Evolutionary conservation across 2,797 vertebrate genomes (phyloP).

Genomic region (Chrysocyon brachyurus): DNA sequence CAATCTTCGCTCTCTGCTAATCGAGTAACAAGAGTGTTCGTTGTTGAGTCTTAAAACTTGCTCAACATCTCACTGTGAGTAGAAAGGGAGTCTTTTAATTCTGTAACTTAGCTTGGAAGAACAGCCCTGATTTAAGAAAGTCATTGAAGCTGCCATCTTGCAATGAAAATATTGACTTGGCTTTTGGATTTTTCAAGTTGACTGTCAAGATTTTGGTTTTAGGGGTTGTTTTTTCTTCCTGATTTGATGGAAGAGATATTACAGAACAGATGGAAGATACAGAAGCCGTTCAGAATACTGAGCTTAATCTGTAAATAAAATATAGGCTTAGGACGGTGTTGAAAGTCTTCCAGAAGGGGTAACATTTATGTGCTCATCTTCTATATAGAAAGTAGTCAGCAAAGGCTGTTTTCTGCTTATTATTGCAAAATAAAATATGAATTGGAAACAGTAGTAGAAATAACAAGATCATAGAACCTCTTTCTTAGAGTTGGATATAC

Average conservation of each 20-base stretch:
- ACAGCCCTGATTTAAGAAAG: constrained; percentile 62
- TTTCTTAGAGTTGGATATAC: constrained; percentile 62
- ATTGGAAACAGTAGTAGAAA: constrained; percentile 85
- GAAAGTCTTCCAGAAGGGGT: constrained; percentile 76
- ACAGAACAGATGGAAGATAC: constrained; percentile 72
- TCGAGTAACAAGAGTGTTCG: constrained; percentile 26
- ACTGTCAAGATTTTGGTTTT: constrained; percentile 59
- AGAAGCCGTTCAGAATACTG: constrained; percentile 66
- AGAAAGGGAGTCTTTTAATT: not conserved
- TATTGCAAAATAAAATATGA: constrained; percentile 85
- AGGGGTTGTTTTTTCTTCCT: constrained; percentile 42
- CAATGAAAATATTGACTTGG: constrained; percentile 79
- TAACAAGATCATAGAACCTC: constrained; percentile 75
- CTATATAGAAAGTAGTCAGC: constrained; percentile 80
- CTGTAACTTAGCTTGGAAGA: constrained; percentile 43
- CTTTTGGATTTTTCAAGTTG: constrained; percentile 49
- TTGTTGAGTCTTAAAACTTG: not conserved
- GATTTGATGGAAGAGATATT: constrained; percentile 67
- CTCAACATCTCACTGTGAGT: constrained; percentile 16
- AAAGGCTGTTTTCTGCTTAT: constrained; percentile 76
- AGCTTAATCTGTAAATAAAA: constrained; percentile 85
- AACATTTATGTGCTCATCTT: constrained; percentile 76
- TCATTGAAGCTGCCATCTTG: constrained; percentile 1
- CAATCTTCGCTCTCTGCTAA: constrained; percentile 23
- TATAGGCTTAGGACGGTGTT: constrained; percentile 67